Percentiles rank a stretch among this genome's conserved stretches.
Evolutionary conservation across 1,140 invertebrate genomes (phyloP).

Genomic region (Drosophila subpulchrella): DNA sequence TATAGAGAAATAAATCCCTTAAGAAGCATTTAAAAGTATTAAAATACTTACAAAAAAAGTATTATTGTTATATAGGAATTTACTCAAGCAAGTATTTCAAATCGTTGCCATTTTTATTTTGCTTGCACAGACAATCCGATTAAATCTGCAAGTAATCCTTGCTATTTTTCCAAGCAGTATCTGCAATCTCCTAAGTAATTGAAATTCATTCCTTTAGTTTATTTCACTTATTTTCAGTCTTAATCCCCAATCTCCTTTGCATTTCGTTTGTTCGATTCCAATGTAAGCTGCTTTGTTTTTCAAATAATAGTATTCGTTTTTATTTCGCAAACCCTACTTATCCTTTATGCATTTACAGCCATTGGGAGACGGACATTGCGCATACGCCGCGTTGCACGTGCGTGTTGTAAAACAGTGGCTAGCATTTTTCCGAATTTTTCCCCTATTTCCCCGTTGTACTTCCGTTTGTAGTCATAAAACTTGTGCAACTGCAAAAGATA

Average conservation of each 20-base stretch:
- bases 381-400: slow-evolving; percentile 73
- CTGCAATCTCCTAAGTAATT: slow-evolving; percentile 10
- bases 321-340: slow-evolving; percentile 28
- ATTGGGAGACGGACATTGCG: slow-evolving; percentile 43
- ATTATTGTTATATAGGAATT: background rate
- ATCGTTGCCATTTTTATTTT: background rate
- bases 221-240: slow-evolving; percentile 7
- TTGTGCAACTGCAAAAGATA: slow-evolving; percentile 38
- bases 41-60: too few relatives aligned
- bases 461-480: slow-evolving; percentile 40
- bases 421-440: slow-evolving; percentile 5
- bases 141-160: background rate
- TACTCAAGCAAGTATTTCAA: background rate
- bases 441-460: slow-evolving; percentile 4
- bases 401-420: slow-evolving; percentile 64
- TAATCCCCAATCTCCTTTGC: slow-evolving; percentile 26
- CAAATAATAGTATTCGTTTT: slow-evolving; percentile 24
- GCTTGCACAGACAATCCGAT: background rate
- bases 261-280: slow-evolving; percentile 3
- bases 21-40: too few relatives aligned
- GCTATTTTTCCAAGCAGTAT: background rate
- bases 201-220: background rate
- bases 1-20: too few relatives aligned
- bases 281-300: slow-evolving; percentile 8
- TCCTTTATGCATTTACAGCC: slow-evolving; percentile 47